phyloP scores from a whole-genome alignment of 2,797 vertebrate species.

The Poecilia velifera region DNA sequence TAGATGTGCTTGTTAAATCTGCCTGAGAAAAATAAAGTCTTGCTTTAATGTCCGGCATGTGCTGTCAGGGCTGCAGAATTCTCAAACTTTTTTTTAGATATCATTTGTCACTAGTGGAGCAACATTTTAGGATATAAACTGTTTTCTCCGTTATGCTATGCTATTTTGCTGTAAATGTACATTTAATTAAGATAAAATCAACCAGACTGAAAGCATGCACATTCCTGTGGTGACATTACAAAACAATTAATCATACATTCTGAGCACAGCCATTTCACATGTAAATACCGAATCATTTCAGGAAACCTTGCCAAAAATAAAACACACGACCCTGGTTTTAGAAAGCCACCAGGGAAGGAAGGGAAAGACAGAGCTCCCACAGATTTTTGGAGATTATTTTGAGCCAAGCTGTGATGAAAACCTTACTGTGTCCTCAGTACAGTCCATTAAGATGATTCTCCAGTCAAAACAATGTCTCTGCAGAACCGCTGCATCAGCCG shows the following conservation, averaged over 20 bases:
- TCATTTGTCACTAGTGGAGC: not conserved
- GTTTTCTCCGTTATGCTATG: not conserved
- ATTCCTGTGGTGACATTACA: not conserved
- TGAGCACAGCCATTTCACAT: not conserved
- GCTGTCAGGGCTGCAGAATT: constrained; percentile 1
- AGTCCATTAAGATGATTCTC: not conserved
- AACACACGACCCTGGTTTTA: not conserved
- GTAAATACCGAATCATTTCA: not conserved
- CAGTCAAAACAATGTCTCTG: not conserved
- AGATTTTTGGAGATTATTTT: not conserved
- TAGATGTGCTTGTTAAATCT: constrained; percentile 18
- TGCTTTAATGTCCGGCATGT: not conserved
- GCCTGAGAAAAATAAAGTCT: constrained; percentile 11
- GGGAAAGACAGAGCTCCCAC: not conserved
- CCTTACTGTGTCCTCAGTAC: not conserved
- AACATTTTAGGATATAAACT: not conserved
- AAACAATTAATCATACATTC: not conserved
- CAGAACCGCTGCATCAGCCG: constrained; percentile 1
- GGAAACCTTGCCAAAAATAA: not conserved
- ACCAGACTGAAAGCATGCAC: not conserved
- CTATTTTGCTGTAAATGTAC: not conserved
- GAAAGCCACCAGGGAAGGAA: not conserved
- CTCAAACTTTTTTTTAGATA: not conserved
- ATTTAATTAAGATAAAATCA: not conserved
- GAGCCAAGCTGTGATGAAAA: not conserved